These are phyloP conservation scores for Dolichotis patagonum DNA, from an alignment of 2,113 vertebrate genomes.

Conservation along the genomic window DNA sequence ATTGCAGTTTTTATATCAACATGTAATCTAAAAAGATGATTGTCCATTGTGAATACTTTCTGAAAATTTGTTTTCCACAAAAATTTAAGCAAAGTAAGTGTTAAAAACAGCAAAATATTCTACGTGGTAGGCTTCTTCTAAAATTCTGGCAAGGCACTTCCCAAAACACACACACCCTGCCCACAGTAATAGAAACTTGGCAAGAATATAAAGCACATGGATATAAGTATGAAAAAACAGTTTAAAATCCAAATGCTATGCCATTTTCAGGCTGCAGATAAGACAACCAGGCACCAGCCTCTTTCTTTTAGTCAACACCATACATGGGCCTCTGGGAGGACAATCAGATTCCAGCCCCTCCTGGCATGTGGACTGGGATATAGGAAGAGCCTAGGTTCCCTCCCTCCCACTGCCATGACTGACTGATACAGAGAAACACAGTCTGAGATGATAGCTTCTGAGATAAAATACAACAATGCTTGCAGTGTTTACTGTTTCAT, in stretches of 20 bases:
- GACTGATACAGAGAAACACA: too few relatives aligned
- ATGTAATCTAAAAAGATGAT: background rate
- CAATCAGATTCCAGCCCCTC: too few relatives aligned
- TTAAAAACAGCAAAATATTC: background rate
- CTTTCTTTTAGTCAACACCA: too few relatives aligned
- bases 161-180: background rate
- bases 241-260: background rate
- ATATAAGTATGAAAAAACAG: background rate
- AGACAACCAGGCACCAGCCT: too few relatives aligned
- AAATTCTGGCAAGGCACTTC: background rate
- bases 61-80: background rate
- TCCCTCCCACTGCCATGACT: too few relatives aligned
- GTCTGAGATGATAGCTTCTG: too few relatives aligned
- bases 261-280: too few relatives aligned
- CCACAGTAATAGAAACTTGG: background rate
- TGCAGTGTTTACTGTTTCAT: too few relatives aligned
- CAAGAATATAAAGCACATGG: background rate
- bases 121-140: background rate
- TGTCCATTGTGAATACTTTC: background rate
- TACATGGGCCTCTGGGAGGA: too few relatives aligned
- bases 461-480: too few relatives aligned
- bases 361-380: too few relatives aligned
- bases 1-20: slow-evolving; percentile 20
- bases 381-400: too few relatives aligned
- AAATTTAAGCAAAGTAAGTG: background rate